These are phyloP conservation scores for Alca torda DNA, from an alignment of 2,797 vertebrate genomes.

Conservation along the genomic window DNA sequence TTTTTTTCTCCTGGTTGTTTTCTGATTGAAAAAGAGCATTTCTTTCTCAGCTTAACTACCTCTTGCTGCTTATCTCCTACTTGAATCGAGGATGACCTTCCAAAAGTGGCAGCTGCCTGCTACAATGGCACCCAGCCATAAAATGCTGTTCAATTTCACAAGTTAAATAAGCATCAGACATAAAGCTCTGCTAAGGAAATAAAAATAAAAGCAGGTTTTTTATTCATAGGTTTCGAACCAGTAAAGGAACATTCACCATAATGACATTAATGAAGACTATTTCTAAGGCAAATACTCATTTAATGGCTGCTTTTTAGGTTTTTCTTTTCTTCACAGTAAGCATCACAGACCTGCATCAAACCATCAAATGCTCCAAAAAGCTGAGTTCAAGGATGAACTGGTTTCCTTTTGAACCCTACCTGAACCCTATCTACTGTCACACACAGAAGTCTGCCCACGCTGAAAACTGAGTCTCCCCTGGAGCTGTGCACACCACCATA, in stretches of 20 bases:
- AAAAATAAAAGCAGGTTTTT: neutral
- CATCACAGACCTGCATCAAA: neutral
- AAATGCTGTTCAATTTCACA: neutral
- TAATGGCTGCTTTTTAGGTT: neutral
- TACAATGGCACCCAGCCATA: constrained; percentile 1
- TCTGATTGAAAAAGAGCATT: neutral
- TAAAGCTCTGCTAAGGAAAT: neutral
- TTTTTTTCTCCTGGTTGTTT: neutral
- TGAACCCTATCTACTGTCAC: neutral
- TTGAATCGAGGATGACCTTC: neutral
- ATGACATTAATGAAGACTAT: neutral
- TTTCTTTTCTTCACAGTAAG: neutral
- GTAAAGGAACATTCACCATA: neutral
- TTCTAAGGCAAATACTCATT: neutral
- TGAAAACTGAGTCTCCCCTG: neutral
- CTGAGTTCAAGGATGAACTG: neutral
- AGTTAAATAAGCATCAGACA: neutral
- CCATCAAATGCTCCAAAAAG: neutral
- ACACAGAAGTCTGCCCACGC: neutral
- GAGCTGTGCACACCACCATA: neutral
- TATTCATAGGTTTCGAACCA: neutral
- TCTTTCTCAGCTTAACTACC: neutral
- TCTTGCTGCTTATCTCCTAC: neutral
- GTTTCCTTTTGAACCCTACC: neutral
- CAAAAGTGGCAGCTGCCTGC: neutral